These are phyloP conservation scores for Furnarius figulus DNA, from an alignment of 2,113 vertebrate species.

Conservation along the genomic window DNA sequence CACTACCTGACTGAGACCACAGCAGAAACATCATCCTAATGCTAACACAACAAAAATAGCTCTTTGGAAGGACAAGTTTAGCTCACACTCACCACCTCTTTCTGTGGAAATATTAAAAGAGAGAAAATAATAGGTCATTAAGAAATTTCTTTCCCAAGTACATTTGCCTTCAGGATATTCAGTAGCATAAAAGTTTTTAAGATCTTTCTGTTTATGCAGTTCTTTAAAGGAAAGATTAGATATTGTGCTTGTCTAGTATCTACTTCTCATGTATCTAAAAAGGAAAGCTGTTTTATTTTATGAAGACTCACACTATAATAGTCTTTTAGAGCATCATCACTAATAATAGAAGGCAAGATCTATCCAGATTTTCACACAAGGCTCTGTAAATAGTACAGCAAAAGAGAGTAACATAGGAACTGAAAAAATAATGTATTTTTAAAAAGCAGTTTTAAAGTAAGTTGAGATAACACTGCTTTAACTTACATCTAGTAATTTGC, in stretches of 20 bases:
- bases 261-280: background rate
- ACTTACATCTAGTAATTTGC: background rate
- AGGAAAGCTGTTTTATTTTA: background rate
- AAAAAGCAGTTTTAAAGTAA: background rate
- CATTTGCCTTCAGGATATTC: background rate
- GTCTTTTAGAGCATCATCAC: background rate
- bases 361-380: background rate
- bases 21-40: conserved; percentile 51
- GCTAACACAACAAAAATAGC: background rate
- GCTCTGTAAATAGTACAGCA: background rate
- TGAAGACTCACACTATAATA: background rate
- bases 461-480: background rate
- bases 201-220: background rate
- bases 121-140: conserved; percentile 48
- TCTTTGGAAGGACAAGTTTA: background rate
- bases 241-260: background rate
- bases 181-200: background rate
- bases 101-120: conserved; percentile 64
- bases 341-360: background rate
- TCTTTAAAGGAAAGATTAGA: background rate
- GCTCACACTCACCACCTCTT: conserved; percentile 75
- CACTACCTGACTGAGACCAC: background rate
- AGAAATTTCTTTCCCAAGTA: background rate
- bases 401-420: background rate
- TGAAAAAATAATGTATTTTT: background rate